Evolutionary conservation across 2,888 invertebrate genomes (phyloP), one percentile per base, ranked within the genome.

Genomic region (Melipona bicolor): DNA sequence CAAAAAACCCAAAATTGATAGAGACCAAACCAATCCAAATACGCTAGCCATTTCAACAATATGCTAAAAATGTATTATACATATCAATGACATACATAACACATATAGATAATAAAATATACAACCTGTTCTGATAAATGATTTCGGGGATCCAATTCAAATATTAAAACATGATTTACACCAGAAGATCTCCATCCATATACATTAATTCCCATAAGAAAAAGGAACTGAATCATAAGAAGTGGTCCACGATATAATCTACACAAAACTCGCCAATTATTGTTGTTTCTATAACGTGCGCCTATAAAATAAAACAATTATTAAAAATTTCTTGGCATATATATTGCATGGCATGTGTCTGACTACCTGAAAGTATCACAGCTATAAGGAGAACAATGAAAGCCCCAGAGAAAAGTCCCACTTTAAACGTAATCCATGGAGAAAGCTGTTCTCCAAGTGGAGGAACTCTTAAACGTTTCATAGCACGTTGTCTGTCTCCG

Each of bases 121-220:
- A 77, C 79, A 81, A 96, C 96, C 93, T 97, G 99, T 91, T 99
- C 99, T 0, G 98, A 98, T 0, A 98, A 95, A 94, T 99, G 99
- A 94, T 99, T 98, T 78, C 99, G 95, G 0, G 99, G 99, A 95
- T 99, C 99, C 91, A 99, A 95, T 94, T 99, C 99, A 95, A 99
- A 99, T 89, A 99, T 99, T 3, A 99, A 95, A 0, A 99, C 99
- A 94, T 99, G 99, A 95, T 99, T 99, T 21, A 99, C 99, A 6
- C 99, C 99, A 0, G 99, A 98, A 0, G 98, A 98, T 85, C 99
- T 96, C 99, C 99, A 99, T 6, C 99, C 99, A 94, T 99, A 99
- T 0, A 99, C 98, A 93, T 99, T 99, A 74, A 99, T 97, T 59
- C 99, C 99, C 95, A 99, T 98, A 49, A 99, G 95, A 94, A 99